These are phyloP conservation scores for Halictus quadricinctus DNA, from an alignment of 2,888 invertebrate genomes.

Conservation along the genomic window DNA sequence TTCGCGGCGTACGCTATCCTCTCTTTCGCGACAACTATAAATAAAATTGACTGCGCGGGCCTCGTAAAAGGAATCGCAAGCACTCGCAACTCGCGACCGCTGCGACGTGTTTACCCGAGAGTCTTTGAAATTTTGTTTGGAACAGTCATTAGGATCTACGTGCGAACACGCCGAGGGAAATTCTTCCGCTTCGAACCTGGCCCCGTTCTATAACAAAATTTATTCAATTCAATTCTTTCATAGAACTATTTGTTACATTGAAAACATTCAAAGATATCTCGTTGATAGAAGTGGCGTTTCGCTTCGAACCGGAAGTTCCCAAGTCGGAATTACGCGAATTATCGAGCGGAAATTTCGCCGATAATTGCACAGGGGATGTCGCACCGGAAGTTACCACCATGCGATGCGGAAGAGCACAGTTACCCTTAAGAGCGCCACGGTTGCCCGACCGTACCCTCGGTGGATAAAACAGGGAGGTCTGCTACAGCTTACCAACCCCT, in stretches of 20 bases:
- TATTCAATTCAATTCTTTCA: background rate
- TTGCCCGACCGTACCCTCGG: constrained; percentile 71
- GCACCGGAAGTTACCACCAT: constrained; percentile 71
- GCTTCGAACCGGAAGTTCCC: background rate
- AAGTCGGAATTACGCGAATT: background rate
- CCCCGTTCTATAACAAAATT: background rate
- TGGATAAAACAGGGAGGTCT: constrained; percentile 76
- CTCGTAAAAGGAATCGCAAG: constrained; percentile 23
- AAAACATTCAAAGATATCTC: background rate
- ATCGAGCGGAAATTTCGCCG: constrained; percentile 25
- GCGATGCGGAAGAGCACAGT: constrained; percentile 73
- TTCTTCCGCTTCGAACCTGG: background rate
- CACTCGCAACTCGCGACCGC: background rate
- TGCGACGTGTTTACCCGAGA: background rate
- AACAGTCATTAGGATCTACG: background rate
- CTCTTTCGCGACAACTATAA: background rate
- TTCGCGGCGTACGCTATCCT: background rate
- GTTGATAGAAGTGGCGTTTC: background rate
- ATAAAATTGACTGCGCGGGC: constrained; percentile 8
- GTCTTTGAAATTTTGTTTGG: constrained; percentile 7
- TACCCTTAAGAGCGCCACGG: constrained; percentile 47
- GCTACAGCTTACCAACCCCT: constrained; percentile 67
- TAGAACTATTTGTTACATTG: background rate
- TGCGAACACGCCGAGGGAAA: constrained; percentile 1
- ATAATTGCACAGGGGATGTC: background rate